These are phyloP conservation scores for Bothrops jararaca DNA, from an alignment of 2,113 vertebrate species.

Conservation along the genomic window DNA sequence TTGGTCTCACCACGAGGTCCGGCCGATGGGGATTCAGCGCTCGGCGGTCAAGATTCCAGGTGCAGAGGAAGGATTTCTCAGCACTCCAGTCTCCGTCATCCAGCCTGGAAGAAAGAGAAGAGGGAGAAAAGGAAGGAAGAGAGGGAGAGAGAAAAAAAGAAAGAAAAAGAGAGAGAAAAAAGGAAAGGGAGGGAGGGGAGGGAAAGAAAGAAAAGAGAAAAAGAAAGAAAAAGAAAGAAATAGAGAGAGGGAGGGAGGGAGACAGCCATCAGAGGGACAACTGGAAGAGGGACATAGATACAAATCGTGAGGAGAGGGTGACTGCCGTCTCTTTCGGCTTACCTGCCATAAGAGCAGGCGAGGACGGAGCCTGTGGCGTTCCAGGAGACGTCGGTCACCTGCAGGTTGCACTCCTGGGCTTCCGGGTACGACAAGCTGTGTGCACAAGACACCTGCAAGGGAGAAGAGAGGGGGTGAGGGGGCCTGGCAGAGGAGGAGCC, in stretches of 20 bases:
- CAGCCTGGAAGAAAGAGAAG: conserved; percentile 65
- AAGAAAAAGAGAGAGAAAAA: no score
- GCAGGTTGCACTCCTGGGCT: conserved; percentile 75
- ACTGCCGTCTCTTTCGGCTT: conserved; percentile 41
- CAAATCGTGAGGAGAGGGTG: not conserved
- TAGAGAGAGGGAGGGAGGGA: no score
- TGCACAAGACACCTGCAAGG: conserved; percentile 78
- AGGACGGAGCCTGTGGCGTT: conserved; percentile 87
- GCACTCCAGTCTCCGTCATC: conserved; percentile 86
- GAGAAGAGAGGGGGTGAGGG: not conserved
- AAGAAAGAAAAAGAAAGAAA: no score
- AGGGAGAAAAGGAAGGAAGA: no score
- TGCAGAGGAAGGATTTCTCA: conserved; percentile 81
- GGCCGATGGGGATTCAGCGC: conserved; percentile 76
- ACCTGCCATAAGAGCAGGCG: conserved; percentile 90
- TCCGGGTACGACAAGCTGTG: conserved; percentile 74
- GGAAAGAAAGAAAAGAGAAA: no score
- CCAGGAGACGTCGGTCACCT: conserved; percentile 90
- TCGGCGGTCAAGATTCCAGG: conserved; percentile 89
- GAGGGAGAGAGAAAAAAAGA: not conserved
- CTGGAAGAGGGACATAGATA: not conserved
- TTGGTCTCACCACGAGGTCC: conserved; percentile 74
- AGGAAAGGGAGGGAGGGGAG: no score
- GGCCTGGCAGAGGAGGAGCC: not conserved
- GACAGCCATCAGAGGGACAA: not conserved